These are phyloP conservation scores for Chloroceryle inda DNA, from an alignment of 2,797 vertebrate species.

Conservation along the genomic window DNA sequence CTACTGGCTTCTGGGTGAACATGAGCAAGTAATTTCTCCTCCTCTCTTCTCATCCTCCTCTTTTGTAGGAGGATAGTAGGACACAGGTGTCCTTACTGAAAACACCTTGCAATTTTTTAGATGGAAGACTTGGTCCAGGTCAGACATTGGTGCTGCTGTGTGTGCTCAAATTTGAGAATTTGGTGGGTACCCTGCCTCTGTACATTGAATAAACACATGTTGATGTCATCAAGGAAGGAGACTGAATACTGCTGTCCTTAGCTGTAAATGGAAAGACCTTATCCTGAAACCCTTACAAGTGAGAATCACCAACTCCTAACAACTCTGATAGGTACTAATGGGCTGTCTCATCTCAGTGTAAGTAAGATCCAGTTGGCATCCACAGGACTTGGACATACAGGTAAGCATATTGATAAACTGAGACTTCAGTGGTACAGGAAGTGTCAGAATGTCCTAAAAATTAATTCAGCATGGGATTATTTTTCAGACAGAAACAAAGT, in stretches of 20 bases:
- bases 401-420: background rate
- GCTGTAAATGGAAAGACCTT: background rate
- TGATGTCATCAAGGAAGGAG: background rate
- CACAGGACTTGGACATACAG: background rate
- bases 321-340: background rate
- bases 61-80: background rate
- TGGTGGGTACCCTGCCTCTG: background rate
- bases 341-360: rapidly evolving
- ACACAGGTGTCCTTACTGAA: background rate
- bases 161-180: background rate
- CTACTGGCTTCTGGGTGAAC: background rate
- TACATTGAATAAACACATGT: background rate
- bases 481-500: background rate
- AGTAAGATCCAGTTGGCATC: background rate
- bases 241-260: background rate
- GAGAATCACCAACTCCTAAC: background rate
- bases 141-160: rapidly evolving
- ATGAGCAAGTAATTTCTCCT: background rate
- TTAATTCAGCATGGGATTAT: background rate
- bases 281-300: background rate
- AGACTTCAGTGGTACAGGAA: background rate
- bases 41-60: background rate
- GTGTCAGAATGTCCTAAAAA: background rate
- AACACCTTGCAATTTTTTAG: background rate
- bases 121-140: background rate